A percentile compares a stretch with the other conserved stretches of the same genome.
These are phyloP conservation scores for Chaetura pelagica DNA, from an alignment of 2,113 vertebrate genomes.

Conservation along the genomic window DNA sequence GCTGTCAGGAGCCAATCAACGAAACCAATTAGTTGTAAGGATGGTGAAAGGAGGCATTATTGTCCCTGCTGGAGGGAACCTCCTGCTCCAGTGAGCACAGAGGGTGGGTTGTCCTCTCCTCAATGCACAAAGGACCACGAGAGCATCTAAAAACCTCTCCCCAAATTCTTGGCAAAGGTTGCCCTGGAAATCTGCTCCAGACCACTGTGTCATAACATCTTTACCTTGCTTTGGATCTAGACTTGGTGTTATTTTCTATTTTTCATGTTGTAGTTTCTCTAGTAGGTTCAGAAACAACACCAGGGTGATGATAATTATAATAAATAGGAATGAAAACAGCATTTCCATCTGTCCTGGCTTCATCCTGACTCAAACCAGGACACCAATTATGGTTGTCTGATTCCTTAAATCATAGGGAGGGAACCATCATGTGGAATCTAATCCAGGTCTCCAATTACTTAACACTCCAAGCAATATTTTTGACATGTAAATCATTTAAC, in stretches of 20 bases:
- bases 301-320: not conserved
- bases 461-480: not conserved
- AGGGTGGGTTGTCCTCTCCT: not conserved
- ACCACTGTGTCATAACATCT: not conserved
- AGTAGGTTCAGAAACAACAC: not conserved
- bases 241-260: not conserved
- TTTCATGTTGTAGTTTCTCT: fast-evolving
- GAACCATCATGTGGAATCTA: not conserved
- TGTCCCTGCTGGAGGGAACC: not conserved
- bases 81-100: not conserved
- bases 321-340: not conserved
- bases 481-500: not conserved
- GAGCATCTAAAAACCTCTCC: not conserved
- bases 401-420: not conserved
- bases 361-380: too few species aligned
- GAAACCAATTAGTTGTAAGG: not conserved
- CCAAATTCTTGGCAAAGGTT: not conserved
- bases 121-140: fast-evolving
- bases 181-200: not conserved
- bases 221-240: not conserved
- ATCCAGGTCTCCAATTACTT: not conserved
- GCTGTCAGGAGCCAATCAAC: not conserved
- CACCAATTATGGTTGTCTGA: too few species aligned
- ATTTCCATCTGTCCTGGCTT: not conserved
- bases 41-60: not conserved